Evolutionary conservation across 2,797 vertebrate species (phyloP).

Genomic region (Orientallactaga sibirica): DNA sequence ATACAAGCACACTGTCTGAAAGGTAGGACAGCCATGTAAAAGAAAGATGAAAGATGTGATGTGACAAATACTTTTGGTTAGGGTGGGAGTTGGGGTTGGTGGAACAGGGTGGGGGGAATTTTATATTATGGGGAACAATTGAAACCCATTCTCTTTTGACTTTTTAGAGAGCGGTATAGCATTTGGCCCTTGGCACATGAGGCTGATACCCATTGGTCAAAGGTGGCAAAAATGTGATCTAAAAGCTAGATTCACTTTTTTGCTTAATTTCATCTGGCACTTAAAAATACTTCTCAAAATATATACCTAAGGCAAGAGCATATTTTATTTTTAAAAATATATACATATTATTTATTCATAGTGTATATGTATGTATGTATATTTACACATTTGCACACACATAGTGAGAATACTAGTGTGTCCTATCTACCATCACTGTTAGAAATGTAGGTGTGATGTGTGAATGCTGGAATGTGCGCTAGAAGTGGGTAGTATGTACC

Average conservation of each 20-base stretch:
- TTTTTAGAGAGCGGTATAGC: slow-evolving; percentile 83
- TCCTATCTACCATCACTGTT: slow-evolving; percentile 26
- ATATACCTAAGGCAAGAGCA: slow-evolving; percentile 63
- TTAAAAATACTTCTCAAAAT: slow-evolving; percentile 75
- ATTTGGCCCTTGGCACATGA: slow-evolving; percentile 82
- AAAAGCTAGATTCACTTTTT: slow-evolving; percentile 60
- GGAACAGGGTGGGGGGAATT: slow-evolving; percentile 65
- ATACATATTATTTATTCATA: background rate
- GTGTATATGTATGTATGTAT: background rate
- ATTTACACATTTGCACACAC: background rate
- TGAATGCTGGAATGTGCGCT: slow-evolving; percentile 20
- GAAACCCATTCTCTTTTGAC: slow-evolving; percentile 76
- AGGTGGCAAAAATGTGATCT: slow-evolving; percentile 71
- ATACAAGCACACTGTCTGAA: slow-evolving; percentile 62
- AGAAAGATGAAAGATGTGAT: slow-evolving; percentile 69
- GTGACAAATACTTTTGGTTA: slow-evolving; percentile 44
- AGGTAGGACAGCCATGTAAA: slow-evolving; percentile 65
- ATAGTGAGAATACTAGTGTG: slow-evolving; percentile 1
- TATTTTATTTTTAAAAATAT: slow-evolving; percentile 35
- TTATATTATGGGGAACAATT: slow-evolving; percentile 52
- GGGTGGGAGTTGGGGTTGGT: slow-evolving; percentile 75
- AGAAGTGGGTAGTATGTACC: background rate
- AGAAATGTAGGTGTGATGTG: slow-evolving; percentile 37
- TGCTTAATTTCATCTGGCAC: slow-evolving; percentile 70
- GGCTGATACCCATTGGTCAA: slow-evolving; percentile 66